These are phyloP conservation scores for Theocolax elegans DNA, from an alignment of 1,140 invertebrate genomes.

Conservation along the genomic window DNA sequence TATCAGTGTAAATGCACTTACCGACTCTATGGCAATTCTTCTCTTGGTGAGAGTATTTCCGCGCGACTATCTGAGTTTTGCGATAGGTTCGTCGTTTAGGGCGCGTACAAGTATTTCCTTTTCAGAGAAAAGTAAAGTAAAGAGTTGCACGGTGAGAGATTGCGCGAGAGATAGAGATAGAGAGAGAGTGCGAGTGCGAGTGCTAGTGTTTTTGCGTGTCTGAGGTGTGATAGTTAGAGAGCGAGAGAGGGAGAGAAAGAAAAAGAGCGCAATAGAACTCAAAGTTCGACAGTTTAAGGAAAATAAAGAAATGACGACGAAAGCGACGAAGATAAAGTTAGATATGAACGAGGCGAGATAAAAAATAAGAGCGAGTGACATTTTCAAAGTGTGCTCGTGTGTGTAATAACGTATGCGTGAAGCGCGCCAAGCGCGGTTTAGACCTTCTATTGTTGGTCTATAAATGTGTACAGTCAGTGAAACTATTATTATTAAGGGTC, in stretches of 20 bases:
- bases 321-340: constrained; percentile 23
- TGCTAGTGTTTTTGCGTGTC: too few relatives aligned
- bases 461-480: constrained; percentile 69
- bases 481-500: constrained; percentile 69
- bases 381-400: constrained; percentile 21
- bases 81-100: constrained; percentile 43
- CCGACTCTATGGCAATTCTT: not conserved
- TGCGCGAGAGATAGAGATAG: too few relatives aligned
- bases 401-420: constrained; percentile 53
- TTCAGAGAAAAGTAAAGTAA: too few relatives aligned
- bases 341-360: not conserved
- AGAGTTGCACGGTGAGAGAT: too few relatives aligned
- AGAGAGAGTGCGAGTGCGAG: constrained; percentile 36
- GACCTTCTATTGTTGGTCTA: constrained; percentile 69
- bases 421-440: constrained; percentile 58
- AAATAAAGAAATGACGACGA: constrained; percentile 28
- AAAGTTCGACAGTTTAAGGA: constrained; percentile 36
- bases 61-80: constrained; percentile 38
- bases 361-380: too few relatives aligned
- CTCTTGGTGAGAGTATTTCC: constrained; percentile 19
- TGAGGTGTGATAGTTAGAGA: too few relatives aligned
- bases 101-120: constrained; percentile 32
- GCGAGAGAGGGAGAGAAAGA: too few relatives aligned
- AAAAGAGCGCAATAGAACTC: constrained; percentile 18
- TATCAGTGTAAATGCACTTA: too few relatives aligned